Base-by-base conservation (phyloP, 2,113 vertebrate species). In the Osmerus eperlanus region DNA sequence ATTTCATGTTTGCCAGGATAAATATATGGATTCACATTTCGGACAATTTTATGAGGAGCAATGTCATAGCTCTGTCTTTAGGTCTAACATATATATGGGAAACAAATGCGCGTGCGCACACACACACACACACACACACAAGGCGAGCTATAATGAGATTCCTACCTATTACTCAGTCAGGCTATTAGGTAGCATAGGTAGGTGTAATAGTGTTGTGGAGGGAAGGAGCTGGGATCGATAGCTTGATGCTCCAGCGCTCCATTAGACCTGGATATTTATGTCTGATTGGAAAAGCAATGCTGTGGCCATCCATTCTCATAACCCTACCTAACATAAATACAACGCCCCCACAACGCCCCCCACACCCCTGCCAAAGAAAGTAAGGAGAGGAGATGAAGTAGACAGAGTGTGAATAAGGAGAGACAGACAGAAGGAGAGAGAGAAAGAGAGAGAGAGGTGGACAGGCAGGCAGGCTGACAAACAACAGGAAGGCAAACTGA, bases 261-360 rank as follows among this genome's bases (percentile, higher is more conserved):
- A 83, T 85, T 85, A 85, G 67, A 65, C 53, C 13, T 29, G 71
- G 66, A 81, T 83, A 88, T 88, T 80, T 79, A 82, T 78, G 66
- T 83, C 55, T 52, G 71, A 78, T 71, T 81, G 53, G 75, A 75
- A 67, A 78, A 69, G 56, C 59, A 83, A 78, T 66, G 65, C 67
- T 55, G 32, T 23, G 54, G 51, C 68, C 18, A 54, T 86, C 84
- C 77, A 73, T 82, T 81, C 72, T 78, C 73, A 76, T 83, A 73
- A 81, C 52, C 55, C 11, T 73, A 64, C 54, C 32, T 67, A 75
- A 73, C 67, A n/a, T 47, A 59, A 75, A 73, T 70, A 36, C 41
- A 75, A 13, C 54, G 23, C 28, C 14, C 36, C 14, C 29, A 51
- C 55, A 61, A 67, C 76, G 21, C 21, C 28, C 14, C 36, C 14